These are phyloP conservation scores for Diadema setosum DNA, from an alignment of 35 echinoderm and acorn worm genomes.

Conservation along the genomic window DNA sequence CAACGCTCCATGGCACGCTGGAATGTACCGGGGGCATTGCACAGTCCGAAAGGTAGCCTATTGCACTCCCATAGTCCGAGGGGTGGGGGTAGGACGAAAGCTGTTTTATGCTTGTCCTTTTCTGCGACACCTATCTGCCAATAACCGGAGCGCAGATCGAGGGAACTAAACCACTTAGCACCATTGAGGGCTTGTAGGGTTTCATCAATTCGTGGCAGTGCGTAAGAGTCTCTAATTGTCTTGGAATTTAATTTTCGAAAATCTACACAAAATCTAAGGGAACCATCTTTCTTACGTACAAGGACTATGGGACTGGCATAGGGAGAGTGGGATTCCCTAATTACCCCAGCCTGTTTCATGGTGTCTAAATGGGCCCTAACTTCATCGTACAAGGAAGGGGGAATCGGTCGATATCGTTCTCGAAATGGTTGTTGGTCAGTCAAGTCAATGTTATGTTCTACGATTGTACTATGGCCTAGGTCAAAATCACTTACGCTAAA, in stretches of 20 bases:
- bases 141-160: conserved; percentile 13
- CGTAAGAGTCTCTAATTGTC: not conserved
- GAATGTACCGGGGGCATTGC: conserved; percentile 70
- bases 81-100: conserved; percentile 15
- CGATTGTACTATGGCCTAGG: not conserved
- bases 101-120: conserved; percentile 19
- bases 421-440: not conserved
- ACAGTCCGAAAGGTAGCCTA: conserved; percentile 70
- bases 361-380: not conserved
- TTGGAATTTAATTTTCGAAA: not conserved
- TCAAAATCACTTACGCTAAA: not conserved
- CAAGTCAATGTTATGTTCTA: not conserved
- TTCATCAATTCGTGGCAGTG: conserved; percentile 1
- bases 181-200: not conserved
- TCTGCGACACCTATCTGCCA: conserved; percentile 26
- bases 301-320: not conserved
- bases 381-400: not conserved
- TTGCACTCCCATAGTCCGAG: conserved; percentile 53
- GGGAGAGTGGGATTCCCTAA: not conserved
- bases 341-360: not conserved
- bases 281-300: not conserved
- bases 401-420: not conserved
- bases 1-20: conserved; percentile 64
- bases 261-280: too few relatives aligned
- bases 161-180: not conserved